Evolutionary conservation across 2,888 invertebrate species (phyloP).

Genomic region (Drosophila hamatofila): DNA sequence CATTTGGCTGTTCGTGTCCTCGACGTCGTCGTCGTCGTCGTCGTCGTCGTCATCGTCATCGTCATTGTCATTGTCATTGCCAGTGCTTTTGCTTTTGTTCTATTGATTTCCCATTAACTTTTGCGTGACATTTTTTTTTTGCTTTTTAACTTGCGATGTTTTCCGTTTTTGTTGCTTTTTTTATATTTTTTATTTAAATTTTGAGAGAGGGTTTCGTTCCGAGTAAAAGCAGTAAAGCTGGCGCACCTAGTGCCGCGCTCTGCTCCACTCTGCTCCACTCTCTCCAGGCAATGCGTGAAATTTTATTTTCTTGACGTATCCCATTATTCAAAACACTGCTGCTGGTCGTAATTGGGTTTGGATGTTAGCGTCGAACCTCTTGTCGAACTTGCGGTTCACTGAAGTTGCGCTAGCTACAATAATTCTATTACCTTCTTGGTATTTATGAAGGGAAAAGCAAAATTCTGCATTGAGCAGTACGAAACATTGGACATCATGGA

Average conservation of each 20-base stretch:
- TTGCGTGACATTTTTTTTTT: slow-evolving; percentile 59
- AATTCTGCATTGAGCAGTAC: neutral
- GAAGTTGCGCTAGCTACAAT: neutral
- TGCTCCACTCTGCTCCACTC: neutral
- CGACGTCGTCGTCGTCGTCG: slow-evolving; percentile 26
- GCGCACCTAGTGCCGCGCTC: neutral
- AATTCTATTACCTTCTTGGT: neutral
- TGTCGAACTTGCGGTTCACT: neutral
- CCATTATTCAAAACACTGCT: slow-evolving; percentile 29
- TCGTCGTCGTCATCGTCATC: slow-evolving; percentile 17
- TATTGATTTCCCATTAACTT: slow-evolving; percentile 74
- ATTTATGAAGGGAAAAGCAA: neutral
- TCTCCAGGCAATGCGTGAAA: slow-evolving; percentile 9
- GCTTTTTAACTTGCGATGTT: slow-evolving; percentile 24
- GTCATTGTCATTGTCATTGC: slow-evolving; percentile 5
- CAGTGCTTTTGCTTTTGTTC: slow-evolving; percentile 19
- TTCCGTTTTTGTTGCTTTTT: neutral
- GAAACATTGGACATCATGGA: neutral
- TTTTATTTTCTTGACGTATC: slow-evolving; percentile 25
- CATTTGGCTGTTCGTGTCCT: slow-evolving; percentile 22
- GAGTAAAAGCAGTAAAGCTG: neutral
- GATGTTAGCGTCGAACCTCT: neutral
- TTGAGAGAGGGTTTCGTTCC: neutral
- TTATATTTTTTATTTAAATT: neutral
- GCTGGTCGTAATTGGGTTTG: neutral